Conservation (phyloP, 2,888 invertebrate species). For the Operophtera brumata region DNA sequence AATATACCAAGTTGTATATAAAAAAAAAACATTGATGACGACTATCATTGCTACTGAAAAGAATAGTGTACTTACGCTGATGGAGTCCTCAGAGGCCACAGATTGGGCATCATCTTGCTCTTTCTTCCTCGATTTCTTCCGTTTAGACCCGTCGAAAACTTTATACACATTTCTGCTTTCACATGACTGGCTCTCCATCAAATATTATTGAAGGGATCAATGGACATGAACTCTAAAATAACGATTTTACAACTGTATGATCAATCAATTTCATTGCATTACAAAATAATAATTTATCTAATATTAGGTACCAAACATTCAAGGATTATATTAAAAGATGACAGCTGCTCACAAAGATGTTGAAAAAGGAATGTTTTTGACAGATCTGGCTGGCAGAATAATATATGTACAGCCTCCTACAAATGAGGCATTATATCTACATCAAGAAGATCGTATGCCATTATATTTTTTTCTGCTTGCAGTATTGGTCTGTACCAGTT, state of each 20-base stretch:
- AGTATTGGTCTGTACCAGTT: not conserved
- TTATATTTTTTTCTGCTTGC: not conserved
- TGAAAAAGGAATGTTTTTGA: conserved; percentile 56
- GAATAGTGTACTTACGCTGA: conserved; percentile 55
- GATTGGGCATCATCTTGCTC: conserved; percentile 59
- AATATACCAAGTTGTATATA: no score
- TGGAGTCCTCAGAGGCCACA: conserved; percentile 59
- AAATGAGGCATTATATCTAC: not conserved
- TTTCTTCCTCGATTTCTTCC: conserved; percentile 56
- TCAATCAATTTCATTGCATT: conserved; percentile 32
- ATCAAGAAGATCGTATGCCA: not conserved
- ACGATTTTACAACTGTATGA: conserved; percentile 38
- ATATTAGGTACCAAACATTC: conserved; percentile 56
- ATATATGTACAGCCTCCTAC: not conserved
- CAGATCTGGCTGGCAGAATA: conserved; percentile 39
- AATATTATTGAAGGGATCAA: conserved; percentile 50
- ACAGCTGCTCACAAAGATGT: conserved; percentile 45
- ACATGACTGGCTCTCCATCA: conserved; percentile 69
- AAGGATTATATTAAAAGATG: conserved; percentile 47
- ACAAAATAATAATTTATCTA: conserved; percentile 50
- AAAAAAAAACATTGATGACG: no score
- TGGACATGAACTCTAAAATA: conserved; percentile 51
- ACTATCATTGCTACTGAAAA: no score
- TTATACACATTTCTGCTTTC: conserved; percentile 72
- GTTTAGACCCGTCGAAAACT: conserved; percentile 67